Evolutionary conservation across 1,140 invertebrate species (phyloP).

Genomic region (Drosophila obscura): DNA sequence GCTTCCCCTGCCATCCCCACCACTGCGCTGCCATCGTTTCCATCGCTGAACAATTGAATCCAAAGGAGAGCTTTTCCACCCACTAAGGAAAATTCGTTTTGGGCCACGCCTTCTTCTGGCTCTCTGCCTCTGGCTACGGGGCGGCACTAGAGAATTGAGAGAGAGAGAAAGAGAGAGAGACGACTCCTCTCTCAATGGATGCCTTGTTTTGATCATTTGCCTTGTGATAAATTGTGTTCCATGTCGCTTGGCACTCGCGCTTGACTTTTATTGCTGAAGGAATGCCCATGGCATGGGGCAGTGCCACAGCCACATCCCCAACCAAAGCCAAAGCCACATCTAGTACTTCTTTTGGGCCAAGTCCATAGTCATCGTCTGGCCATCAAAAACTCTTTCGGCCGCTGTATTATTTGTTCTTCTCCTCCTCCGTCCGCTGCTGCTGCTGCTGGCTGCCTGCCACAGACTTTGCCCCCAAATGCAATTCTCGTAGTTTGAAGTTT

Average conservation of each 20-base stretch:
- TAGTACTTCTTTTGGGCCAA: slow-evolving; percentile 7
- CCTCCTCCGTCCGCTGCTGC: slow-evolving; percentile 1
- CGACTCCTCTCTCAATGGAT: slow-evolving; percentile 1
- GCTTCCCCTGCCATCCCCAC: neutral
- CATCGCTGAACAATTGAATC: slow-evolving; percentile 73
- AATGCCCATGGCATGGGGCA: slow-evolving; percentile 42
- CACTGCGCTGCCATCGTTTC: neutral
- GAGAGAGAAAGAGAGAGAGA: no score
- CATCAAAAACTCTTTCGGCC: slow-evolving; percentile 55
- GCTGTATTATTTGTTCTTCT: slow-evolving; percentile 7
- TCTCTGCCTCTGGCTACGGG: neutral
- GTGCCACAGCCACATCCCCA: slow-evolving; percentile 6
- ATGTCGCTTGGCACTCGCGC: slow-evolving; percentile 66
- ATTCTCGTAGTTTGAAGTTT: slow-evolving; percentile 36
- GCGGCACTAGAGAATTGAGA: slow-evolving; percentile 3
- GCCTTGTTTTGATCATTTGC: slow-evolving; percentile 76
- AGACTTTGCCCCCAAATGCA: slow-evolving; percentile 39
- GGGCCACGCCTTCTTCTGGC: slow-evolving; percentile 41
- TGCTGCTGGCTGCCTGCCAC: slow-evolving; percentile 43
- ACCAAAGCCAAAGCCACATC: neutral
- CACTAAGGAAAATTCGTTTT: slow-evolving; percentile 73
- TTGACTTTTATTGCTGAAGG: slow-evolving; percentile 72
- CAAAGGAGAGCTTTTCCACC: slow-evolving; percentile 51
- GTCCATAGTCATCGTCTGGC: slow-evolving; percentile 54
- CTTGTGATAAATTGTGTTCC: slow-evolving; percentile 74